Base-by-base conservation (phyloP, 2,888 invertebrate species). In the Ischnura elegans region DNA sequence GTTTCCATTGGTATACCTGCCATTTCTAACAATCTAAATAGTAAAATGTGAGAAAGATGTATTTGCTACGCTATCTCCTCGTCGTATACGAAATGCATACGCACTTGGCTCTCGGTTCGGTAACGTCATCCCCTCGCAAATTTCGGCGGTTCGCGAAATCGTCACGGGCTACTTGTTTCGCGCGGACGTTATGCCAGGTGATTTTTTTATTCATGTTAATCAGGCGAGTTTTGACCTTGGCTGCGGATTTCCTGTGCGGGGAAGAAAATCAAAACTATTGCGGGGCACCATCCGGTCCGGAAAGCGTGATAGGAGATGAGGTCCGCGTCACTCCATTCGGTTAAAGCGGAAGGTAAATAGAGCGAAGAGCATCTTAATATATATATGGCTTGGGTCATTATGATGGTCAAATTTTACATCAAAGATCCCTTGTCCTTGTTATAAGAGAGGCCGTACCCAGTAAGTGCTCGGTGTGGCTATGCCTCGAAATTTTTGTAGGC, bases 111-210 rank as follows among this genome's bases (percentile, higher is more conserved):
- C 76, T 76, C 16, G 36, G 21, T 76, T 76, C 3, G 10, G 36
- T 13, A 8, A 19, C 19, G 51, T 51, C n/a, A 51, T 16, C 29
- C 76, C 36, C 29, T 76, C 76, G 16, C 76, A 13, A 76, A 16
- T 36, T 76, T 76, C 76, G 36, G 29, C 25, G 10, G 76, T 36
- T 36, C 76, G 76, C 76, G 76, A 76, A 29, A 76, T 76, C 76
- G 76, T 76, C 76, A 76, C 76, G 76, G 76, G 13, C 76, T 76
- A 76, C 76, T 76, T 76, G 76, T 36, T 36, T 29, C 76, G 16
- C 76, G 10, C 36, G 36, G 76, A 76, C 29, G 76, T 76, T 76
- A 76, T 76, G 76, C 76, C 76, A 76, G 76, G 36, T 76, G 76
- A 36, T 76, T 76, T 76, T 76, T 76, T 36, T 61, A 19, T 29